phyloP scores from a whole-genome alignment of 2,113 vertebrate genomes.

The Scortum barcoo region DNA sequence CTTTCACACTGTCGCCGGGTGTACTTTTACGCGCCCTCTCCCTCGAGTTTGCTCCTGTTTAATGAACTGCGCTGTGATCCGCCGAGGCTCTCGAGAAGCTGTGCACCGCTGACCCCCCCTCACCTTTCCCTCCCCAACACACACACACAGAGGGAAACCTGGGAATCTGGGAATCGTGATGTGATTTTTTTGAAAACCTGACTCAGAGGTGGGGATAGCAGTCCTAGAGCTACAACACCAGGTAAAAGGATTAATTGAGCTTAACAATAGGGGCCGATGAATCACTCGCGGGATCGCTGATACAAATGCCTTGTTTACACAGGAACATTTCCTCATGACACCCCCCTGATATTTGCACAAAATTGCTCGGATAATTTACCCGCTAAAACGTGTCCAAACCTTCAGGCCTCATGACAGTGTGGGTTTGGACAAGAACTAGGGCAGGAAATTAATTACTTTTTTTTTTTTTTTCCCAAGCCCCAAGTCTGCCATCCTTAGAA shows the following conservation, averaged over 20 bases:
- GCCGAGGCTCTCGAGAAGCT: conserved; percentile 25
- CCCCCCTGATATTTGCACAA: conserved; percentile 52
- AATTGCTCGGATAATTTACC: conserved; percentile 60
- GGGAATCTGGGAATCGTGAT: conserved; percentile 21
- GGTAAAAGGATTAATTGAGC: conserved; percentile 77
- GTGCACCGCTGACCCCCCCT: not conserved
- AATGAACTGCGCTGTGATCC: conserved; percentile 62
- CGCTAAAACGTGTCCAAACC: conserved; percentile 39
- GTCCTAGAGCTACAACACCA: conserved; percentile 46
- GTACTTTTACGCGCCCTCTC: conserved; percentile 51
- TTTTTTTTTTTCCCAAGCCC: conserved; percentile 10
- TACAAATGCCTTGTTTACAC: conserved; percentile 66
- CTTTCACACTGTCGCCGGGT: conserved; percentile 17
- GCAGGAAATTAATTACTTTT: conserved; percentile 55
- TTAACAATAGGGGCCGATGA: conserved; percentile 58
- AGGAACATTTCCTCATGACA: conserved; percentile 46
- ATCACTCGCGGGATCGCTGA: conserved; percentile 55
- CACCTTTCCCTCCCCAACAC: not conserved
- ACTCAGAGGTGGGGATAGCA: not conserved
- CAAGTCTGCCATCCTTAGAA: not conserved
- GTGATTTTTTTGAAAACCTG: conserved; percentile 40
- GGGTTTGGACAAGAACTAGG: conserved; percentile 47
- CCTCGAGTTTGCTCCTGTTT: conserved; percentile 43
- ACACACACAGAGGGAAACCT: not conserved
- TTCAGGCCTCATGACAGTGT: conserved; percentile 18